Percentiles rank a stretch among this genome's conserved stretches.
These are phyloP conservation scores for Progne subis DNA, from an alignment of 2,113 vertebrate species.

Conservation along the genomic window DNA sequence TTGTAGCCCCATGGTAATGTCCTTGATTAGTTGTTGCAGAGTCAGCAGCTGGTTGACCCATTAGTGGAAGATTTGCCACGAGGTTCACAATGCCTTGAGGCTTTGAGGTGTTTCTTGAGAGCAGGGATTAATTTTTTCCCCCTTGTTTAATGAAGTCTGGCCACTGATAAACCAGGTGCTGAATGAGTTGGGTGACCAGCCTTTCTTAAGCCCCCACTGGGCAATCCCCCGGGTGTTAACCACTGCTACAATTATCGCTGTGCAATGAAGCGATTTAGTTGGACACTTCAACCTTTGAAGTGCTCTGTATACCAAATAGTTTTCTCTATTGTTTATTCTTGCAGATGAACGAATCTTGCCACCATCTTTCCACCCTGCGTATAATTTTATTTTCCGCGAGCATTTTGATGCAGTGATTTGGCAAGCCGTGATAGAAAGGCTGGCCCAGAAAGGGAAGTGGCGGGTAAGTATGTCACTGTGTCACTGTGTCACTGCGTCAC, in stretches of 20 bases:
- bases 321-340: neutral
- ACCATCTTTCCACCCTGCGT: conserved; percentile 23
- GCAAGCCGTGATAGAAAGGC: conserved; percentile 75
- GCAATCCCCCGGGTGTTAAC: neutral
- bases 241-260: neutral
- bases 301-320: neutral
- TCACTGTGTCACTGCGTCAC: rapidly evolving
- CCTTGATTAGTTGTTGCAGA: neutral
- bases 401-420: conserved; percentile 61
- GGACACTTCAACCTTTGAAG: neutral
- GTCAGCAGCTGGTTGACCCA: neutral
- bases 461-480: conserved; percentile 60
- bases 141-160: neutral
- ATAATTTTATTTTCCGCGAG: conserved; percentile 48
- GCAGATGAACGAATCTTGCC: conserved; percentile 57
- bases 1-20: neutral
- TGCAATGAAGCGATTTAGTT: neutral
- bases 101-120: neutral
- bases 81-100: neutral
- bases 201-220: neutral
- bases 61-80: rapidly evolving
- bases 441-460: conserved; percentile 75
- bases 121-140: neutral
- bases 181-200: neutral
- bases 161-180: neutral